Conservation (phyloP, 2,888 invertebrate genomes). For the Tanypteryx hageni region DNA sequence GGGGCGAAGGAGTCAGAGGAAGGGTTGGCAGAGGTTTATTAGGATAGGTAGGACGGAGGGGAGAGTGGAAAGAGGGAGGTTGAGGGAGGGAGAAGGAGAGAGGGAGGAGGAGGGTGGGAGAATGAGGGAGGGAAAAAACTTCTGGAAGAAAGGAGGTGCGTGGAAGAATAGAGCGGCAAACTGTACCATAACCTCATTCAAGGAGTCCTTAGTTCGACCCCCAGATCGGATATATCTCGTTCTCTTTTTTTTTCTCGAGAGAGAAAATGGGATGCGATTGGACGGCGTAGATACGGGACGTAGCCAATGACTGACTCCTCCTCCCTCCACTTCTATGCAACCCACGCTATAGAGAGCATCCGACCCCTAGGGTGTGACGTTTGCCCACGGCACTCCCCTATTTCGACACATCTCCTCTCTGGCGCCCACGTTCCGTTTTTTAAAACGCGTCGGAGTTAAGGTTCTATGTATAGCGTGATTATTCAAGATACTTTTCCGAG, state of each 20-base stretch:
- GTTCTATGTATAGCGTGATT: conserved; percentile 21
- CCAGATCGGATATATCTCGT: not conserved
- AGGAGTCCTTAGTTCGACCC: not conserved
- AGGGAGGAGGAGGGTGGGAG: too few relatives aligned
- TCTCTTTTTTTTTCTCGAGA: not conserved
- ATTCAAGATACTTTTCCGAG: conserved; percentile 15
- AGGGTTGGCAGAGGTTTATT: not conserved
- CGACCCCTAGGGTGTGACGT: not conserved
- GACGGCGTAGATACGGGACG: not conserved
- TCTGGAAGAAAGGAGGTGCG: too few relatives aligned
- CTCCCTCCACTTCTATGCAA: not conserved
- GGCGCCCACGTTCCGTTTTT: conserved; percentile 4
- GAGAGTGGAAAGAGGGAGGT: not conserved
- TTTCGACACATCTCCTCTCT: not conserved
- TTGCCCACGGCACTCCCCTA: not conserved
- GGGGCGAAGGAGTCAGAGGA: not conserved
- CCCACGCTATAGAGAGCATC: conserved; percentile 2
- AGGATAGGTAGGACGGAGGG: not conserved
- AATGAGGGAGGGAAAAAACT: too few relatives aligned
- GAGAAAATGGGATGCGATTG: not conserved
- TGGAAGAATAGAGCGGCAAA: too few relatives aligned
- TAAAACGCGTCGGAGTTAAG: not conserved
- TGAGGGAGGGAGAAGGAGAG: not conserved
- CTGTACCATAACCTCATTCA: not conserved
- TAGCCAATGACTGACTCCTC: not conserved